Conservation (phyloP, 92 coral and sea anemone genomes). For the Metridium senile region DNA sequence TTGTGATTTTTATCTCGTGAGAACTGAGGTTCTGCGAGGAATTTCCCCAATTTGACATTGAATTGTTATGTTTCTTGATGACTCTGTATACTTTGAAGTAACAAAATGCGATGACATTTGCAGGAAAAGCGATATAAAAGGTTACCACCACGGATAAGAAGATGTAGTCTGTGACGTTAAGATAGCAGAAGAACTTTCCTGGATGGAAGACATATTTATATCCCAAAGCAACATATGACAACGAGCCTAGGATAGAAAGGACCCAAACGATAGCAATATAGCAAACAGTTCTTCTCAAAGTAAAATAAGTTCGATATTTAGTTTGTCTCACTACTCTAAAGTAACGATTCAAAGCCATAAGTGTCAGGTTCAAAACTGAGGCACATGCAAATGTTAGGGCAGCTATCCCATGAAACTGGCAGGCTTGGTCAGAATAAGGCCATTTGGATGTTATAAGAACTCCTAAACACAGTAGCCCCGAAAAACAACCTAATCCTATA, state of each 20-base stretch:
- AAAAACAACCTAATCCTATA: not conserved
- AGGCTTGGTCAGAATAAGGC: not conserved
- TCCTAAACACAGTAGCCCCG: not conserved
- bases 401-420: constrained; percentile 12
- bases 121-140: not conserved
- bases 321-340: not conserved
- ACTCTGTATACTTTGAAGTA: not conserved
- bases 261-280: not conserved
- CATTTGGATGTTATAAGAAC: not conserved
- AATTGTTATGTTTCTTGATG: not conserved
- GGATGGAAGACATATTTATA: not conserved
- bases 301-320: not conserved
- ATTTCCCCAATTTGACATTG: not conserved
- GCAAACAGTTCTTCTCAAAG: not conserved
- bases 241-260: not conserved
- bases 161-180: not conserved
- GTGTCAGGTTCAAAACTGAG: constrained; percentile 11
- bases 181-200: not conserved
- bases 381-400: constrained; percentile 17
- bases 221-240: not conserved
- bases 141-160: not conserved
- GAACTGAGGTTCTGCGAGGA: not conserved
- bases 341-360: not conserved
- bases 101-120: not conserved
- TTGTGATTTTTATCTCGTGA: not conserved